These are phyloP conservation scores for Etheostoma spectabile DNA, from an alignment of 2,113 vertebrate genomes.

Conservation along the genomic window DNA sequence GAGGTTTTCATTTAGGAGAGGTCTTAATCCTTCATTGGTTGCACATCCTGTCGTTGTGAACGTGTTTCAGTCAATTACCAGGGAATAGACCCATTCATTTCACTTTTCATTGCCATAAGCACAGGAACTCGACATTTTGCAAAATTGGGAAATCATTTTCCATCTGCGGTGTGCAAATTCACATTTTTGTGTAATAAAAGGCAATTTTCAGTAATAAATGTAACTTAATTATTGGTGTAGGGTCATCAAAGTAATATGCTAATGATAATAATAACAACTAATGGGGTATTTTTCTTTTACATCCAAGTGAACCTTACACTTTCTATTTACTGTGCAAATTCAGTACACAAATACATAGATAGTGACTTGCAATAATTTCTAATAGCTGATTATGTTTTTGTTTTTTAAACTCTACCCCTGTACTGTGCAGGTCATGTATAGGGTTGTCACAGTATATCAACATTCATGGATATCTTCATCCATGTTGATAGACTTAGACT, in stretches of 20 bases:
- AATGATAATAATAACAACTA: not conserved
- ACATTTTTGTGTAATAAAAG: not conserved
- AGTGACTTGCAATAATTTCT: not conserved
- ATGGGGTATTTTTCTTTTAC: not conserved
- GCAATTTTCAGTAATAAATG: not conserved
- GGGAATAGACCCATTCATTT: conserved; percentile 26
- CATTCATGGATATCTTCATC: no score
- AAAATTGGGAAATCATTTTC: not conserved
- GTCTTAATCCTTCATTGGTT: conserved; percentile 38
- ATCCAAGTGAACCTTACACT: not conserved
- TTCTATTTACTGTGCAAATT: not conserved
- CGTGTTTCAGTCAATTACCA: conserved; percentile 25
- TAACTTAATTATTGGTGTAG: not conserved
- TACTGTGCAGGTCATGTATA: no score
- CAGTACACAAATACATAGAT: not conserved
- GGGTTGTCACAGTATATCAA: no score
- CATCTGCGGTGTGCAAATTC: not conserved
- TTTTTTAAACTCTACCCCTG: no score
- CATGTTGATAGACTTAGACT: not conserved
- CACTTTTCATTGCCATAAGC: conserved; percentile 9
- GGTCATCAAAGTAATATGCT: not conserved
- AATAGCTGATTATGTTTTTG: not conserved
- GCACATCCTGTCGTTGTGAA: conserved; percentile 30
- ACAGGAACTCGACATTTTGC: not conserved
- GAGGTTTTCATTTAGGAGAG: conserved; percentile 15